A percentile compares a stretch with the other conserved stretches of the same genome.
Evolutionary conservation across 1,140 invertebrate species (phyloP).

Genomic region (Leptoteleia sp.): DNA sequence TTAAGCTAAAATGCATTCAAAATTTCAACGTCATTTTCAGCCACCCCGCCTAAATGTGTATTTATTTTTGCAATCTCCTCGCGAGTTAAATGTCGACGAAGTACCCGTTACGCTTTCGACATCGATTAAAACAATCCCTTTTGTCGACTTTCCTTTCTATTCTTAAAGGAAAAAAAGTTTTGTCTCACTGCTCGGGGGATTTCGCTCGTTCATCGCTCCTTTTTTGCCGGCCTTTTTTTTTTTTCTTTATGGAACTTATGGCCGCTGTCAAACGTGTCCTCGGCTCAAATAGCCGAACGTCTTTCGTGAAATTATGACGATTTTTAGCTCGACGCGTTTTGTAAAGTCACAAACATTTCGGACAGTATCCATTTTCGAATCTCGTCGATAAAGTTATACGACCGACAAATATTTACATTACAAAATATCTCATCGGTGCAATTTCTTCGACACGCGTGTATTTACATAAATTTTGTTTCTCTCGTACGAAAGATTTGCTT

Average conservation of each 20-base stretch:
- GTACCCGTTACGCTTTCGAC: background rate
- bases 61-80: background rate
- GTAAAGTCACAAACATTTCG: background rate
- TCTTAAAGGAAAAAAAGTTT: slow-evolving; percentile 4
- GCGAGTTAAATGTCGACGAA: background rate
- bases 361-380: background rate
- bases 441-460: background rate
- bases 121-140: background rate
- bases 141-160: background rate
- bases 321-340: background rate
- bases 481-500: background rate
- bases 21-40: background rate
- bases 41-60: background rate
- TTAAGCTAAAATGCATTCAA: background rate
- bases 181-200: background rate
- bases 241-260: slow-evolving; percentile 1
- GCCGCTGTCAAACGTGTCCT: background rate
- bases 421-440: background rate
- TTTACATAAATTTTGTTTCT: slow-evolving; percentile 1
- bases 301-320: background rate
- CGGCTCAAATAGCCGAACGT: background rate
- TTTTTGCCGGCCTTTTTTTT: background rate
- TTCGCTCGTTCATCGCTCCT: no score
- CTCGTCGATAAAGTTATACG: background rate
- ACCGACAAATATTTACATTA: background rate